These are phyloP conservation scores for Lamellibrachia columna DNA, from an alignment of 2,888 invertebrate genomes.

Conservation along the genomic window DNA sequence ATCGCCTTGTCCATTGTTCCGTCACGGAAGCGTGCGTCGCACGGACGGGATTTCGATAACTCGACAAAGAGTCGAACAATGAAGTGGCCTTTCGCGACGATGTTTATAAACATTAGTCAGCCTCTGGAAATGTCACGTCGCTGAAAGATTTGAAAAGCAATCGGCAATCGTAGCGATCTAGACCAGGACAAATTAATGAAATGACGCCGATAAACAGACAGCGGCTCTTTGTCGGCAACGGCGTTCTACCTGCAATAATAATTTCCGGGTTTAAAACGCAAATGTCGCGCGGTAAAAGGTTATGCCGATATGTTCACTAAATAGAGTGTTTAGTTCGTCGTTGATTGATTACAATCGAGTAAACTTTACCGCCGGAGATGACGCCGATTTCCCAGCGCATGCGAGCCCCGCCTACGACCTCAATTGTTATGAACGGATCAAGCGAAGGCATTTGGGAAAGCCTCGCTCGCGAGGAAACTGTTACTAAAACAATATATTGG, in stretches of 20 bases:
- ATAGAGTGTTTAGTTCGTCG: constrained; percentile 3
- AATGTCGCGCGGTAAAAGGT: constrained; percentile 11
- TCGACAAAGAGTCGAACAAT: not conserved
- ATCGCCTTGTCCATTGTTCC: not conserved
- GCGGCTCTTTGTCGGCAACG: not conserved
- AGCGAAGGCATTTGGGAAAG: not conserved
- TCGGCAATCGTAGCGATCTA: not conserved
- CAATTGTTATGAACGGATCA: not conserved
- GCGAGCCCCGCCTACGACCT: not conserved
- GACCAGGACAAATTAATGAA: not conserved
- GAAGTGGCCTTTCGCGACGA: constrained; percentile 12
- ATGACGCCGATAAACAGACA: not conserved
- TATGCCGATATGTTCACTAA: not conserved
- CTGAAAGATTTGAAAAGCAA: not conserved
- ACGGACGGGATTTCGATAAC: constrained; percentile 7
- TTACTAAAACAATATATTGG: not conserved
- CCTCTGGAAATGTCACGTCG: not conserved
- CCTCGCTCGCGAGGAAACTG: not conserved
- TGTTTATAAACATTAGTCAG: not conserved
- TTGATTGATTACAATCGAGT: not conserved
- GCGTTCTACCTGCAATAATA: not conserved
- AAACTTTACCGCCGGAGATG: not conserved
- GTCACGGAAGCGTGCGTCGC: not conserved
- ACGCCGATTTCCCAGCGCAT: not conserved
- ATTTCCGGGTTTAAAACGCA: not conserved